Evolutionary conservation across 1,140 invertebrate species (phyloP), one percentile per base, ranked within the genome.

Genomic region (Drosophila tristis): DNA sequence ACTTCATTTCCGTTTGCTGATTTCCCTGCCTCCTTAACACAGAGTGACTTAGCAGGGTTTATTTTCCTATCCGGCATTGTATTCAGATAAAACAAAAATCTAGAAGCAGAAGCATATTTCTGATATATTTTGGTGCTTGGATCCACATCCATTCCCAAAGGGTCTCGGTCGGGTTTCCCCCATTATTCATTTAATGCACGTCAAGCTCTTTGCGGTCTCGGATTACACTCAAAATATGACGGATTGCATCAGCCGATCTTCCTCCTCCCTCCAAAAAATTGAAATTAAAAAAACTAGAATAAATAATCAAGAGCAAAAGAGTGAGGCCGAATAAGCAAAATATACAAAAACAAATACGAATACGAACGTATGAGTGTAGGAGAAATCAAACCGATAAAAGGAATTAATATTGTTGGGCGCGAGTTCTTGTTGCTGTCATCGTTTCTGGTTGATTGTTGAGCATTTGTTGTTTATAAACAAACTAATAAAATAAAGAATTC

Each of bases 211-310:
- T 16, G 23, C 16, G 9, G 6, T 48, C 44, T 74, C 63, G 45
- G 5, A 75, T 85, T 66, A 53, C 71, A 57, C 26, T 39, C n/a
- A 56, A 35, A 43, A 57, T 39, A 39, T 49, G 53, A 25, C 43
- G 50, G 67, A 75, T 85, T 82, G 75, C 80, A 82, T 82, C 80
- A 82, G 78, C 65, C 45, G 47, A 72, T 53, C 29, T 2, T 23
- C 31, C 15, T 23, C 16, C 31, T 42, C 51, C 29, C 29, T 9
- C 13, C 7, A 54, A 13, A 16, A 45, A 15, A 11, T 2, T 9
- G 7, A 7, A 9, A 15, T 20, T 20, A 57, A 16, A 29, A 7
- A 8, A 7, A 49, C 53, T 53, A 31, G 31, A 31, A 31, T 8
- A 3, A 31, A 31, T 31, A 31, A 31, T 9, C 9, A 31, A 31